Percentiles rank a stretch among this genome's conserved stretches.
Evolutionary conservation across 1,140 invertebrate species (phyloP).

Genomic region (Brachionus manjavacas): DNA sequence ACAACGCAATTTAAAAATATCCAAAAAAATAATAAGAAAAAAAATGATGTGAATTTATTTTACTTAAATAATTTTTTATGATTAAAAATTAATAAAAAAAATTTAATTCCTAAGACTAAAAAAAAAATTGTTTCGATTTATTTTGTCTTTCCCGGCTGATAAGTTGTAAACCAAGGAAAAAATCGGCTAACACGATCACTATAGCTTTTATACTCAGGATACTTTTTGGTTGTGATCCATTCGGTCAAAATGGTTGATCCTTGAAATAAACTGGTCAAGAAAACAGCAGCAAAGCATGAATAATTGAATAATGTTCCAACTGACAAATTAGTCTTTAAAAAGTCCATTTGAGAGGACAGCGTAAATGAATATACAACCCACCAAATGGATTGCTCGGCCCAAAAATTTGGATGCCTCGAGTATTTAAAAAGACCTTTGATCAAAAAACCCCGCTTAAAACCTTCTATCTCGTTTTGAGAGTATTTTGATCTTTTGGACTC

Average conservation of each 20-base stretch:
- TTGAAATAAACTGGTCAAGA: constrained; percentile 19
- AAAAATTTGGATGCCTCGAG: constrained; percentile 41
- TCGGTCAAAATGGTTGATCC: constrained; percentile 26
- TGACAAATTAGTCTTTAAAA: background rate
- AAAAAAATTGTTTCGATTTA: background rate
- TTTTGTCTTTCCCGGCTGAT: background rate
- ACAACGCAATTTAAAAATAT: too few species aligned
- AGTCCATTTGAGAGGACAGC: background rate
- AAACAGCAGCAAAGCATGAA: background rate
- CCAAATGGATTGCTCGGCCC: constrained; percentile 23
- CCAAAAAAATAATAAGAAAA: too few species aligned
- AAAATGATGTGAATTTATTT: too few species aligned
- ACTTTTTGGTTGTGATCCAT: constrained; percentile 25
- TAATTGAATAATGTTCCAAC: background rate
- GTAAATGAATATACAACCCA: constrained; percentile 34
- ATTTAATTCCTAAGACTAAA: background rate
- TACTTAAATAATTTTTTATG: too few species aligned
- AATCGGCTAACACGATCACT: background rate
- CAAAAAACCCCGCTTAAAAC: constrained; percentile 33
- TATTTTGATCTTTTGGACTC: background rate
- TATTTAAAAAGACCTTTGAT: constrained; percentile 37
- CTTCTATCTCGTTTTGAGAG: background rate
- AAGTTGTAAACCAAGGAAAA: constrained; percentile 19
- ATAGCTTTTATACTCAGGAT: constrained; percentile 36
- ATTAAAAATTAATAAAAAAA: background rate